A percentile compares a stretch with the other conserved stretches of the same genome.
phyloP scores from a whole-genome alignment of 1,140 invertebrate genomes.

The Meteorus sp. region DNA sequence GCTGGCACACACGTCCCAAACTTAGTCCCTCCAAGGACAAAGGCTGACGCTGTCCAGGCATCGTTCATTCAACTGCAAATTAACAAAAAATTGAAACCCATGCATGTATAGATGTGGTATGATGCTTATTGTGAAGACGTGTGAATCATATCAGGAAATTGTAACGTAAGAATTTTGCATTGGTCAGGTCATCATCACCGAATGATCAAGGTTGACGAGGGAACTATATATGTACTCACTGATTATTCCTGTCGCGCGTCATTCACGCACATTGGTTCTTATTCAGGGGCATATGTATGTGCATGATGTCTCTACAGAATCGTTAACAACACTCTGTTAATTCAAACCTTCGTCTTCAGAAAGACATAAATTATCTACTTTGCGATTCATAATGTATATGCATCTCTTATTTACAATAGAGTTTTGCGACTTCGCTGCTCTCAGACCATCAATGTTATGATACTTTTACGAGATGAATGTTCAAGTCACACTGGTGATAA shows the following conservation, averaged over 20 bases:
- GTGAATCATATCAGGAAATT: not conserved
- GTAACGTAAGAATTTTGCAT: too few species aligned
- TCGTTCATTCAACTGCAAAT: slow-evolving; percentile 42
- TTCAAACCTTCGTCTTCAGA: slow-evolving; percentile 3
- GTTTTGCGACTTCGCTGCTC: too few species aligned
- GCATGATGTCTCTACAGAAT: slow-evolving; percentile 2
- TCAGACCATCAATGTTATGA: too few species aligned
- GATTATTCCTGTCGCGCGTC: slow-evolving; percentile 13
- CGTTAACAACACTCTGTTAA: slow-evolving; percentile 12
- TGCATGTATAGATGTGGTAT: too few species aligned
- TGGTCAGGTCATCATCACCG: too few species aligned
- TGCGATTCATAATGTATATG: too few species aligned
- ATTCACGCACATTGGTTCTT: not conserved
- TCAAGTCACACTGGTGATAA: too few species aligned
- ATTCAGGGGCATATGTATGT: slow-evolving; percentile 11
- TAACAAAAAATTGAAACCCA: not conserved
- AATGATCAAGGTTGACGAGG: too few species aligned
- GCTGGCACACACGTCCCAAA: slow-evolving; percentile 53
- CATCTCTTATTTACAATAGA: too few species aligned
- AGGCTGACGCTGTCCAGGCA: slow-evolving; percentile 59
- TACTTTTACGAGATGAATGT: too few species aligned
- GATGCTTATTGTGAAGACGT: not conserved
- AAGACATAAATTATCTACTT: slow-evolving; percentile 1
- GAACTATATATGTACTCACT: too few species aligned
- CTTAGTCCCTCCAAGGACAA: slow-evolving; percentile 51